phyloP scores from a whole-genome alignment of 2,888 invertebrate genomes.

The Sesia bembeciformis region DNA sequence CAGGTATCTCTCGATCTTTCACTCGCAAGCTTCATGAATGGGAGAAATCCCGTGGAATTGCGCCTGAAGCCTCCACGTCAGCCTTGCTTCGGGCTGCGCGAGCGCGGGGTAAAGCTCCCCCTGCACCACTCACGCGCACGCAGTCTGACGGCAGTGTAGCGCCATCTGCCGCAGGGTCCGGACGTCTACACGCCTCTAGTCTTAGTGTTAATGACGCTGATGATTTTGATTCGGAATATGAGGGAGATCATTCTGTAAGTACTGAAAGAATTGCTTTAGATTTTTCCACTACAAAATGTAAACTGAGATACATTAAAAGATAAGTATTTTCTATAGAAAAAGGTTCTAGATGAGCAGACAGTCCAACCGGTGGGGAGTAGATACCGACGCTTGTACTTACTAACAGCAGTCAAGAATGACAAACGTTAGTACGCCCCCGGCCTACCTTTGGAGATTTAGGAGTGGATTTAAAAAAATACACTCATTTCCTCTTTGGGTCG shows the following conservation, averaged over 20 bases:
- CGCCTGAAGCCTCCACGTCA: slow-evolving; percentile 89
- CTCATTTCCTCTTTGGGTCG: no score
- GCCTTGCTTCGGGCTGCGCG: slow-evolving; percentile 77
- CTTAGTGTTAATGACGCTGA: slow-evolving; percentile 83
- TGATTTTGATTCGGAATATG: slow-evolving; percentile 74
- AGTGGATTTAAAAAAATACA: no score
- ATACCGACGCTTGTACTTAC: no score
- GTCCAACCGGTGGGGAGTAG: no score
- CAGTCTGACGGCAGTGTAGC: slow-evolving; percentile 86
- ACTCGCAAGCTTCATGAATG: slow-evolving; percentile 93
- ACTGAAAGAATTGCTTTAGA: no score
- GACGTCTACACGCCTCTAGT: slow-evolving; percentile 81
- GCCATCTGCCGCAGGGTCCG: slow-evolving; percentile 69
- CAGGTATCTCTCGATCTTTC: slow-evolving; percentile 88
- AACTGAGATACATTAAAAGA: no score
- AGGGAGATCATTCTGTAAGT: slow-evolving; percentile 58
- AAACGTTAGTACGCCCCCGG: no score
- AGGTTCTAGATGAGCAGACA: no score
- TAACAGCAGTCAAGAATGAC: no score
- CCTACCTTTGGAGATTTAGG: no score
- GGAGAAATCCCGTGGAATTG: slow-evolving; percentile 91
- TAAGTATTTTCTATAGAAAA: no score
- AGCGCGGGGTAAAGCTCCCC: slow-evolving; percentile 34
- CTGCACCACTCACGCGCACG: slow-evolving; percentile 77
- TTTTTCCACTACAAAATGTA: no score